Conservation (phyloP, 2,888 invertebrate species). For the Clepsis dumicolana region DNA sequence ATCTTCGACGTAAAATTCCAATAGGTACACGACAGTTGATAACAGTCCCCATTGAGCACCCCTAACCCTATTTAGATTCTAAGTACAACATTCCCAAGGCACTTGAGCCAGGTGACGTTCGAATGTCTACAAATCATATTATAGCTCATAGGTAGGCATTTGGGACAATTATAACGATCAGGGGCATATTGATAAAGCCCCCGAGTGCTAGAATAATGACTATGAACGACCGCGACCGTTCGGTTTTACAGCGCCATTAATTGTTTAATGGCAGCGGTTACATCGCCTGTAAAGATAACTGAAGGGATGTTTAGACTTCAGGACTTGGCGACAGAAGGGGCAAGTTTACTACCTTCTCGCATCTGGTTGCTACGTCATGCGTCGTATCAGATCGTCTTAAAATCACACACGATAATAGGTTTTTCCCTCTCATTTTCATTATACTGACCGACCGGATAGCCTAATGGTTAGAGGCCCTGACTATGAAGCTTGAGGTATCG, state of each 20-base stretch:
- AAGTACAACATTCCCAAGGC: constrained; percentile 63
- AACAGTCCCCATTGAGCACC: constrained; percentile 46
- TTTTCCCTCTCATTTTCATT: too few relatives aligned
- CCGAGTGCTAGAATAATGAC: constrained; percentile 60
- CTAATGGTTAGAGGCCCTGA: too few relatives aligned
- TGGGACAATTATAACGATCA: constrained; percentile 28
- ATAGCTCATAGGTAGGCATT: constrained; percentile 23
- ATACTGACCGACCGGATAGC: too few relatives aligned
- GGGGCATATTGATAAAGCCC: constrained; percentile 57
- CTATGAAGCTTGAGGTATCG: too few relatives aligned
- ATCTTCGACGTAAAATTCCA: constrained; percentile 31
- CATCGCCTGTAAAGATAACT: constrained; percentile 75
- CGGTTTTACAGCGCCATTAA: constrained; percentile 76
- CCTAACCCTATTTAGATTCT: constrained; percentile 41
- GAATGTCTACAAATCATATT: constrained; percentile 40
- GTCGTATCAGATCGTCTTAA: constrained; percentile 5
- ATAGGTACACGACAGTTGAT: constrained; percentile 46
- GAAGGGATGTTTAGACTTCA: constrained; percentile 71
- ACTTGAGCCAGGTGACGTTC: constrained; percentile 59
- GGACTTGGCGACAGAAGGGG: constrained; percentile 55
- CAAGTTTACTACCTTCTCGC: constrained; percentile 49
- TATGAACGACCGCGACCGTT: constrained; percentile 61
- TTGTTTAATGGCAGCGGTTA: constrained; percentile 75
- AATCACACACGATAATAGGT: too few relatives aligned
- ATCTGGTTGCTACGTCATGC: constrained; percentile 44